Percentiles rank a stretch among this genome's conserved stretches.
phyloP scores from a whole-genome alignment of 2,888 invertebrate genomes.

The Tenthredo amoena region DNA sequence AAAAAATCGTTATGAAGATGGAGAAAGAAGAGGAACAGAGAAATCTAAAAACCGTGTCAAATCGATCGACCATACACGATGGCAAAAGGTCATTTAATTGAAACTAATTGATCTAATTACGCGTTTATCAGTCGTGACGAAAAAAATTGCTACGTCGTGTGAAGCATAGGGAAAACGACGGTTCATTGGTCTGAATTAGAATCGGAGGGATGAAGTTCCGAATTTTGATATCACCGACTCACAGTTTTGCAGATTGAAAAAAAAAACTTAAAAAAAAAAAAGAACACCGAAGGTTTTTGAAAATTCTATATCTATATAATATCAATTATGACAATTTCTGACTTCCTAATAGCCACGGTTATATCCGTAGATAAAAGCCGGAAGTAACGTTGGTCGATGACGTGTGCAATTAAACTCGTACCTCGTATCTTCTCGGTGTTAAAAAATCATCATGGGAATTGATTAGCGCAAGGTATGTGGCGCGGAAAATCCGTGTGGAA shows the following conservation, averaged over 20 bases:
- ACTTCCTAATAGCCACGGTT: too few relatives aligned
- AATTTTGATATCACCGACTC: too few relatives aligned
- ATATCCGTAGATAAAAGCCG: not conserved
- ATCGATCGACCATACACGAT: not conserved
- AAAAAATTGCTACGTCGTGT: not conserved
- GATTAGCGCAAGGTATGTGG: not conserved
- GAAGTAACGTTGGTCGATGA: constrained; percentile 1
- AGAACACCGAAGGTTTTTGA: too few relatives aligned
- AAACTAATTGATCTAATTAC: constrained; percentile 16
- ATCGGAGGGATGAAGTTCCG: too few relatives aligned
- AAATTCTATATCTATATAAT: too few relatives aligned
- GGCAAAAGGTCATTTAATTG: not conserved
- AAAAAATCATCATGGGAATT: not conserved
- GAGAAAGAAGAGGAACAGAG: not conserved
- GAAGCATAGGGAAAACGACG: too few relatives aligned
- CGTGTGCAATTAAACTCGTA: not conserved
- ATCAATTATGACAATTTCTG: too few relatives aligned
- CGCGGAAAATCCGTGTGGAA: not conserved
- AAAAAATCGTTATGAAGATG: not conserved
- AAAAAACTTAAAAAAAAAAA: too few relatives aligned
- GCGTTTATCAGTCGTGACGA: not conserved
- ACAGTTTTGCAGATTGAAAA: too few relatives aligned
- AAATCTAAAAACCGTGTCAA: not conserved
- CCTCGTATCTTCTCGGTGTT: constrained; percentile 1
- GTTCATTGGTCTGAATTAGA: too few relatives aligned